phyloP scores from a whole-genome alignment of 64 coral and sea anemone species.

The Pachyseris speciosa region DNA sequence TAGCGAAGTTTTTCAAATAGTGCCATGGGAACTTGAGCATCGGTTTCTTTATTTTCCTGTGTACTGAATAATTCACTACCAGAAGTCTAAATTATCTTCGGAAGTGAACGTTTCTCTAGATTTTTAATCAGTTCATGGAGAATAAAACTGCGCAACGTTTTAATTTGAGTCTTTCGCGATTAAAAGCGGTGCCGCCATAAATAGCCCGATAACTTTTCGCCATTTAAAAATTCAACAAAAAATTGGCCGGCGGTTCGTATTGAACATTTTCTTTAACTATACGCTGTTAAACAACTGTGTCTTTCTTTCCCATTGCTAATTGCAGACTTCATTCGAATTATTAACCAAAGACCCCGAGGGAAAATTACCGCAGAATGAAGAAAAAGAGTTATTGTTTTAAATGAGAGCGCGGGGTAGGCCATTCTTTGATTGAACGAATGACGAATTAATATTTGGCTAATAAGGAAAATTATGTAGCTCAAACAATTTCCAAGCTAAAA shows the following conservation, averaged over 20 bases:
- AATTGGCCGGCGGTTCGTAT: not conserved
- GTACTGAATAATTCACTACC: not conserved
- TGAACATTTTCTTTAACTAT: slow-evolving; percentile 1
- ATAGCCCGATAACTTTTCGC: not conserved
- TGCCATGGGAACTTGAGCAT: not conserved
- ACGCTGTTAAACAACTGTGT: slow-evolving; percentile 51
- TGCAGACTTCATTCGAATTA: slow-evolving; percentile 18
- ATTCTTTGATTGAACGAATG: slow-evolving; percentile 27
- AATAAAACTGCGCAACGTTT: slow-evolving; percentile 22
- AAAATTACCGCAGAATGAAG: slow-evolving; percentile 34
- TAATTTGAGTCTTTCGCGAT: not conserved
- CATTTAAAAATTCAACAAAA: not conserved
- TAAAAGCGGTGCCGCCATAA: not conserved
- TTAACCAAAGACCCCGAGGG: slow-evolving; percentile 13
- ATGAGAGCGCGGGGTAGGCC: not conserved
- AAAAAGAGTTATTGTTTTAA: slow-evolving; percentile 21
- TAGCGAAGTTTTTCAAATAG: not conserved
- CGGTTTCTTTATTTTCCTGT: not conserved
- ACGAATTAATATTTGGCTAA: slow-evolving; percentile 52
- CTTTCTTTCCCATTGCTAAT: slow-evolving; percentile 14
- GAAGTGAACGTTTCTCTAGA: slow-evolving; percentile 17
- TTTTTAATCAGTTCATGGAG: slow-evolving; percentile 48
- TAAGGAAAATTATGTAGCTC: slow-evolving; percentile 42
- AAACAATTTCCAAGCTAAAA: slow-evolving; percentile 45
- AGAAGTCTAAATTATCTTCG: slow-evolving; percentile 14